phyloP scores from a whole-genome alignment of 1,140 invertebrate species.

The Helicoverpa zea region DNA sequence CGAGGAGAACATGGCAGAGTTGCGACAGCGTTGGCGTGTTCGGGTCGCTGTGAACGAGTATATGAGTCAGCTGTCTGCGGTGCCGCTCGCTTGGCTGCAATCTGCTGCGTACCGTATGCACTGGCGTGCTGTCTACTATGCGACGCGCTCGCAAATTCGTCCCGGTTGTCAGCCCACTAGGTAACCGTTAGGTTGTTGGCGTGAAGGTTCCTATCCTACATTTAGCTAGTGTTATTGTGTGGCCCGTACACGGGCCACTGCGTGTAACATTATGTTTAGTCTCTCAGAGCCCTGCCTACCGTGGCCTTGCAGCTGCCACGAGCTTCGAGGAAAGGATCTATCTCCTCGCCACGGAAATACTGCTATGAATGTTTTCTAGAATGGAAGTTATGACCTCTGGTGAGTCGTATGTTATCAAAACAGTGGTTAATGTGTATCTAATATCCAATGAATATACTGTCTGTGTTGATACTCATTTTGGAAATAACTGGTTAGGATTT shows the following conservation, averaged over 20 bases:
- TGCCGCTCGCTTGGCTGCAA: slow-evolving; percentile 43
- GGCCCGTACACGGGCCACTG: slow-evolving; percentile 60
- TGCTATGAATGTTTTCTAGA: slow-evolving; percentile 24
- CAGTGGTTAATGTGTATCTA: slow-evolving; percentile 37
- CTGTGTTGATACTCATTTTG: background rate
- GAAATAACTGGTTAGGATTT: slow-evolving; percentile 21
- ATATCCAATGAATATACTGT: slow-evolving; percentile 3
- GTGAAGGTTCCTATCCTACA: slow-evolving; percentile 67
- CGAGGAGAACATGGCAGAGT: slow-evolving; percentile 70
- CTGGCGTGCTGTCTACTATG: slow-evolving; percentile 58
- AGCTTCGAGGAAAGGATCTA: slow-evolving; percentile 21
- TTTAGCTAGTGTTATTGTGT: slow-evolving; percentile 46
- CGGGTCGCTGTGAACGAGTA: slow-evolving; percentile 55
- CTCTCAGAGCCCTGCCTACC: slow-evolving; percentile 60
- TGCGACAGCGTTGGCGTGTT: slow-evolving; percentile 59
- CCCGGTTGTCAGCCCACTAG: slow-evolving; percentile 84
- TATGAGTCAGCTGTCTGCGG: slow-evolving; percentile 52
- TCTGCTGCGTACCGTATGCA: slow-evolving; percentile 37
- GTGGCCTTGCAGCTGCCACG: slow-evolving; percentile 49
- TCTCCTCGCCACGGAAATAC: slow-evolving; percentile 11
- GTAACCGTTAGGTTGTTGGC: slow-evolving; percentile 79
- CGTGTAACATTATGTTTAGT: slow-evolving; percentile 74
- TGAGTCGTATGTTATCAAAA: slow-evolving; percentile 57
- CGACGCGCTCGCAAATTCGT: slow-evolving; percentile 62
- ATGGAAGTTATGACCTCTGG: slow-evolving; percentile 24